Evolutionary conservation across 2,797 vertebrate genomes (phyloP).

Genomic region (Chrysocyon brachyurus): DNA sequence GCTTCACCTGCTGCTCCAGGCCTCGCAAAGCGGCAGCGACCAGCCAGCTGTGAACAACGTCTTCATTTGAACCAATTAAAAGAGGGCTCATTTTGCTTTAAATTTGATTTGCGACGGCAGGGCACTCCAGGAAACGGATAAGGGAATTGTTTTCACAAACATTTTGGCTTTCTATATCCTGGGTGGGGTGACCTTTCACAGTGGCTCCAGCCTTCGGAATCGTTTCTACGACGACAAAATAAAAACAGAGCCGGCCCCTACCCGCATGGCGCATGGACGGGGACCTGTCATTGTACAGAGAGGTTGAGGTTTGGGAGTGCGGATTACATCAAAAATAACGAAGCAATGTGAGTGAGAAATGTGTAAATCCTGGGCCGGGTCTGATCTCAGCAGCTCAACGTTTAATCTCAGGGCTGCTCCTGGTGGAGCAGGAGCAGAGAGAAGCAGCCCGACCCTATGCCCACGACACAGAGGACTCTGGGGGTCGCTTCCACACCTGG

Average conservation of each 20-base stretch:
- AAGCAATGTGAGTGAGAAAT: accelerated
- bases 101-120: constrained; percentile 5
- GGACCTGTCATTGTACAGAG: accelerated
- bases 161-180: constrained; percentile 36
- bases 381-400: accelerated
- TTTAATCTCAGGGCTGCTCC: neutral
- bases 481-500: accelerated
- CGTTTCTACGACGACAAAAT: neutral
- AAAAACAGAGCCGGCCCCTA: neutral
- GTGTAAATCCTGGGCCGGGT: accelerated
- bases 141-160: neutral
- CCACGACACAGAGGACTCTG: accelerated
- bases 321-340: accelerated
- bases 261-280: accelerated
- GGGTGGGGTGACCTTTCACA: neutral
- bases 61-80: constrained; percentile 58
- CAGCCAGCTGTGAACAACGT: neutral
- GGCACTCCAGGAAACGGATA: constrained; percentile 28
- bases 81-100: constrained; percentile 1
- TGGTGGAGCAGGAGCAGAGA: accelerated
- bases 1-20: neutral
- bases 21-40: neutral
- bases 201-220: neutral
- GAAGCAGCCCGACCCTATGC: accelerated
- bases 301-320: accelerated